Conservation (phyloP, 2,113 vertebrate genomes). For the Myrmophylax atrothorax region DNA sequence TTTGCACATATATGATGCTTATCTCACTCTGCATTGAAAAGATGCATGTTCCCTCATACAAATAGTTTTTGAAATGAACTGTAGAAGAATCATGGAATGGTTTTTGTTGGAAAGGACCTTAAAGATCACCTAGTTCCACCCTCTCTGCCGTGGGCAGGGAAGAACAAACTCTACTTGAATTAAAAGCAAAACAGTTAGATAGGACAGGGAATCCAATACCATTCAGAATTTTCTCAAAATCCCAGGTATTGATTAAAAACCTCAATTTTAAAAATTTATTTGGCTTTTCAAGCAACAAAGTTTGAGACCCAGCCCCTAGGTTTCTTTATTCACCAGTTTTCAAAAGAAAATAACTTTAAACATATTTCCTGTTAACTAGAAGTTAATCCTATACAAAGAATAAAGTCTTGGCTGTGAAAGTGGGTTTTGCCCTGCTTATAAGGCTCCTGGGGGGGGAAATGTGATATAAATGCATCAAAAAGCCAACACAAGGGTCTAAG, state of each 20-base stretch:
- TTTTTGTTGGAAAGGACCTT: background rate
- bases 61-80: background rate
- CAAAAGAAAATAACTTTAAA: background rate
- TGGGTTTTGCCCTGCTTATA: background rate
- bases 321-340: background rate
- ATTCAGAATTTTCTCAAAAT: background rate
- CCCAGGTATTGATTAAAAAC: background rate
- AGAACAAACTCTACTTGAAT: background rate
- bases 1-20: background rate
- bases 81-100: background rate
- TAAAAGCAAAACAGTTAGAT: background rate
- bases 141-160: background rate
- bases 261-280: rapidly evolving
- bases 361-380: background rate
- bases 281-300: background rate
- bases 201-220: background rate
- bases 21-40: background rate
- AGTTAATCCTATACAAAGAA: background rate
- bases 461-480: background rate
- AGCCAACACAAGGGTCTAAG: background rate
- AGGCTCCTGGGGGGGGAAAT: background rate
- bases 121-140: background rate
- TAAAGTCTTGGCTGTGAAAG: background rate
- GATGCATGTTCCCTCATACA: background rate
- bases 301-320: background rate